Conservation (phyloP, 2,113 vertebrate species). For the Engystomops pustulosus region DNA sequence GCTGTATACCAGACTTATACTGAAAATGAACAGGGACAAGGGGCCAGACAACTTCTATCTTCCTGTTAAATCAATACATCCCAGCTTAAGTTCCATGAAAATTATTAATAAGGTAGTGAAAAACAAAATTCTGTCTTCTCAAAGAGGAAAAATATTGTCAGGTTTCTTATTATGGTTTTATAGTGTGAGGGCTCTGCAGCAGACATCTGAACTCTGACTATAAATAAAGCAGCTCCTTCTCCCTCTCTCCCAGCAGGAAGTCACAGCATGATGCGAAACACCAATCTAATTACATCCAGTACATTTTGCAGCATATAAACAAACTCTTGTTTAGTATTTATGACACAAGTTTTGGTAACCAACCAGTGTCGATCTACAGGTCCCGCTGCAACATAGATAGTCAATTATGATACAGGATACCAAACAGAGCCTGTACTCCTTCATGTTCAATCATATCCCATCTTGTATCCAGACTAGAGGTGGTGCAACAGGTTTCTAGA, state of each 20-base stretch:
- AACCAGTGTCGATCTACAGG: no score
- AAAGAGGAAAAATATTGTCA: neutral
- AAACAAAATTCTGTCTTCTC: neutral
- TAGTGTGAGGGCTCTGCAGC: neutral
- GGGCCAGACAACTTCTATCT: neutral
- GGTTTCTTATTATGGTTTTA: neutral
- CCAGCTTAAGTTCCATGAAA: neutral
- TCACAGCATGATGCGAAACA: neutral
- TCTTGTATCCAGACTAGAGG: no score
- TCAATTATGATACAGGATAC: no score
- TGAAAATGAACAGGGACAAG: neutral
- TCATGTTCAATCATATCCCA: no score
- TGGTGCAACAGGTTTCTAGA: no score
- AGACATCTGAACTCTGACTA: neutral
- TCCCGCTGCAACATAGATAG: no score
- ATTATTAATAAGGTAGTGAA: neutral
- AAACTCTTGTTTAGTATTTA: neutral
- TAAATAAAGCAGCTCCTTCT: neutral
- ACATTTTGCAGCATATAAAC: neutral
- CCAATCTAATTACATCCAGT: neutral
- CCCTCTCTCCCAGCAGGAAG: neutral
- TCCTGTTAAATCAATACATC: neutral
- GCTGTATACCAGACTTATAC: neutral
- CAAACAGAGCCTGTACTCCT: no score
- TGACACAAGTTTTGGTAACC: no score